Base-by-base conservation (phyloP, 1,140 invertebrate genomes). In the Rhopalosiphum padi region DNA sequence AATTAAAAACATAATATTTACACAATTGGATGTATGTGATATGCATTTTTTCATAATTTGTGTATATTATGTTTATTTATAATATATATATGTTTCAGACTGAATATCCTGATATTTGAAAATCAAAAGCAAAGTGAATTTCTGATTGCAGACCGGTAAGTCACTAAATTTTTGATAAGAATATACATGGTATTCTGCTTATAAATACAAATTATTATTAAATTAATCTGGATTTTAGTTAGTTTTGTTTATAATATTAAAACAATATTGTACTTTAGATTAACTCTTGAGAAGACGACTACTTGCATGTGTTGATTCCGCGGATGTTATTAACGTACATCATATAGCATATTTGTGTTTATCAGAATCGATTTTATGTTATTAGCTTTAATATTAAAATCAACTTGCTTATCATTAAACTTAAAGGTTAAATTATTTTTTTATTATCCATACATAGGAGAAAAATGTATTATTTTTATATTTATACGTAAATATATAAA, bases 1-100 rank as follows among this genome's bases (percentile, higher is more conserved):
- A 41, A 85, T 85, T 85, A 85, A 41, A 85, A 85, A 85, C 11
- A 85, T 23, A 85, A 85, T 43, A 85, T 85, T 43, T 85, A 43
- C 22, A 85, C 22, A 41, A 9, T 85, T 43, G 2, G 3, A 43
- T 25, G 37, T 41, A 43, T 85, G 11, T 25, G 2, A 85, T 41
- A 85, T 37, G 8, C 9, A 9, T 25, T 23, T 83, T 83, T 83
- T 83, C 37, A 41, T 85, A 9, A 5, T 43, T 43, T 83, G 4
- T 30, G 8, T 15, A 68, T 30, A 18, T 48, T 15, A 18, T 48
- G 1, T 48, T 0, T 48, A 68, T 77, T 77, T 77, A 77, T 77
- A n/a, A 55, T 60, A 15, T 68, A 30, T 77, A 18, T 51, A 18
- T 51, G 48, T 77, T 77, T n/a, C 18, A 77, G 60, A 35, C n/a